phyloP scores from a whole-genome alignment of 2,888 invertebrate species.

The Phania funesta region DNA sequence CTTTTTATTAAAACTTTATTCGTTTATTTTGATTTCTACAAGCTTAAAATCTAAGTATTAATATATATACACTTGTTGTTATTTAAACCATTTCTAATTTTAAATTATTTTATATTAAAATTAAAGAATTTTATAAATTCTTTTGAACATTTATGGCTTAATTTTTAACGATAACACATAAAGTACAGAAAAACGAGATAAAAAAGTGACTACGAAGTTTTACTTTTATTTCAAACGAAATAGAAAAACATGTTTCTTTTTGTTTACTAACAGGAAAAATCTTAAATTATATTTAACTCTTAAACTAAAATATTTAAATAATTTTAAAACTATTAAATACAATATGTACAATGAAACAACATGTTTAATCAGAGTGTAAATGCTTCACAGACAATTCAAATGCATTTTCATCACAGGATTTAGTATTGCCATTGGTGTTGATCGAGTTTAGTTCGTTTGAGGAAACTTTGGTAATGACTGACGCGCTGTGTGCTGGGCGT shows the following conservation, averaged over 20 bases:
- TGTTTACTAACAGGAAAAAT: constrained; percentile 39
- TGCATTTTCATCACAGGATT: constrained; percentile 38
- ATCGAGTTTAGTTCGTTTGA: neutral
- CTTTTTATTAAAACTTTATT: too few species aligned
- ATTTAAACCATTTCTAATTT: constrained; percentile 26
- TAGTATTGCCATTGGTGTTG: neutral
- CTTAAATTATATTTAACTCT: constrained; percentile 25
- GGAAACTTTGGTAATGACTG: constrained; percentile 35
- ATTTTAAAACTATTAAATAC: constrained; percentile 59
- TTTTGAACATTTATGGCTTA: constrained; percentile 57
- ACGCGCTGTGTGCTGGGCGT: constrained; percentile 57
- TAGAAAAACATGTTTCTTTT: neutral
- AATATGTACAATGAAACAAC: constrained; percentile 37
- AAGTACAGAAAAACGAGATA: constrained; percentile 15
- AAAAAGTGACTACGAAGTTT: constrained; percentile 32
- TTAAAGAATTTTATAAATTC: constrained; percentile 26
- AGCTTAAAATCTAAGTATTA: neutral
- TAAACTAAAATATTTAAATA: constrained; percentile 54
- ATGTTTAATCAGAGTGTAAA: constrained; percentile 73
- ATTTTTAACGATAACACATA: neutral
- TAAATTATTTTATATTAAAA: constrained; percentile 7
- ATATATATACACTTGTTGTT: neutral
- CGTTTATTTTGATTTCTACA: constrained; percentile 17
- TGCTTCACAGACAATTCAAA: constrained; percentile 62
- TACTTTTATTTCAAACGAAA: constrained; percentile 10